Evolutionary conservation across 2,113 vertebrate species (phyloP).

Genomic region (Cottus gobio): DNA sequence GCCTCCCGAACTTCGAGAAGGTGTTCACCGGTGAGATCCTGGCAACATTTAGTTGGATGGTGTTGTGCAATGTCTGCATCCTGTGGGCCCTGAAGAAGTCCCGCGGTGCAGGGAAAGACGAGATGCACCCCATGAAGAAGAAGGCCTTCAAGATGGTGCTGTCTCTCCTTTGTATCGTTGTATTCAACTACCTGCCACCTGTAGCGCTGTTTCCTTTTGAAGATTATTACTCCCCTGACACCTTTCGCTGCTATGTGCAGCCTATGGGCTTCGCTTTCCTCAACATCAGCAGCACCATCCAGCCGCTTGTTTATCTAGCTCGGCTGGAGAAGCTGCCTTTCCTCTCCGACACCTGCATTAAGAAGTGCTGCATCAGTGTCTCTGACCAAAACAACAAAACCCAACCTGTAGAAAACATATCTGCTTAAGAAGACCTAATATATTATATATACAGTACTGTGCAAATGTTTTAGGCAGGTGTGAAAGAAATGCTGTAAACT

Average conservation of each 20-base stretch:
- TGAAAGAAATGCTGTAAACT: no score
- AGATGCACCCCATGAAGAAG: constrained; percentile 86
- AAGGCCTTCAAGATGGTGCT: constrained; percentile 84
- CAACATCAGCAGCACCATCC: constrained; percentile 85
- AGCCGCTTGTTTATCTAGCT: constrained; percentile 80
- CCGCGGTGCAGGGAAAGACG: constrained; percentile 72
- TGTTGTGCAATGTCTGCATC: constrained; percentile 79
- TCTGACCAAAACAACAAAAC: not conserved
- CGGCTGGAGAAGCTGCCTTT: constrained; percentile 80
- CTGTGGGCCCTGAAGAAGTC: constrained; percentile 80
- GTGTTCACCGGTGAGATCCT: constrained; percentile 80
- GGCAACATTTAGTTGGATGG: constrained; percentile 80
- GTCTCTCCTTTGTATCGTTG: constrained; percentile 78
- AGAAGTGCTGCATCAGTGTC: constrained; percentile 51
- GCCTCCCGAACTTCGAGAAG: constrained; percentile 80
- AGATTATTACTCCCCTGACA: constrained; percentile 68
- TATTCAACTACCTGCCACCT: constrained; percentile 83
- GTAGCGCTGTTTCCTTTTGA: constrained; percentile 83
- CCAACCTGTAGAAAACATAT: not conserved
- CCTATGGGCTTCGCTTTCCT: constrained; percentile 79
- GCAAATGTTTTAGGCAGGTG: no score
- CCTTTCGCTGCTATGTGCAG: constrained; percentile 82
- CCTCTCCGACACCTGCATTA: constrained; percentile 52
- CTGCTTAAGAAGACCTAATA: constrained; percentile 27
- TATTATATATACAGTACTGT: no score